Evolutionary conservation across 2,888 invertebrate genomes (phyloP).

Genomic region (Eubasilissa splendida): DNA sequence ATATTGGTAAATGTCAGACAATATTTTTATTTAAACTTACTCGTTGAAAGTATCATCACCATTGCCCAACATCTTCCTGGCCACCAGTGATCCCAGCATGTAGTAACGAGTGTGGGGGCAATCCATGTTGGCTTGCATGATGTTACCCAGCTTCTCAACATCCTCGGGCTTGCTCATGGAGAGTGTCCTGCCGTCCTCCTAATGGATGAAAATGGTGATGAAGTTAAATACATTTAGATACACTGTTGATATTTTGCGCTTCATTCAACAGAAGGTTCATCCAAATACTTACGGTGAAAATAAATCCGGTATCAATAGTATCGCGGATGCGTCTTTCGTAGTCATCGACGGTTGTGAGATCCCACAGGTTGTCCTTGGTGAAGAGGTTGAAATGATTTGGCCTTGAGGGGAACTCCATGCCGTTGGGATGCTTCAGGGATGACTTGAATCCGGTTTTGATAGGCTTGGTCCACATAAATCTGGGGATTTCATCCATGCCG

Average conservation of each 20-base stretch:
- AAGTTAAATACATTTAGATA: too few relatives aligned
- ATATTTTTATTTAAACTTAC: slow-evolving; percentile 20
- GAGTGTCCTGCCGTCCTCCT: slow-evolving; percentile 71
- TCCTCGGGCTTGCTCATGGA: slow-evolving; percentile 74
- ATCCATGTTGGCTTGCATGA: slow-evolving; percentile 77
- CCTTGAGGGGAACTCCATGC: slow-evolving; percentile 72
- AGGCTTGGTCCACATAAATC: slow-evolving; percentile 72
- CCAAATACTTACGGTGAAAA: slow-evolving; percentile 62
- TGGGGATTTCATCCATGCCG: slow-evolving; percentile 72
- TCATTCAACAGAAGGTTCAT: too few relatives aligned
- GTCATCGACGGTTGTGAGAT: slow-evolving; percentile 60
- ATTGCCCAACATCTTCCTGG: slow-evolving; percentile 75
- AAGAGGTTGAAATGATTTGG: slow-evolving; percentile 64
- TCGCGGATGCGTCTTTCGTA: slow-evolving; percentile 69
- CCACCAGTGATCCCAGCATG: slow-evolving; percentile 72
- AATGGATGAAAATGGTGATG: background rate
- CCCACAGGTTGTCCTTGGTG: slow-evolving; percentile 61
- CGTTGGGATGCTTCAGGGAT: slow-evolving; percentile 72
- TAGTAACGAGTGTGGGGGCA: slow-evolving; percentile 76
- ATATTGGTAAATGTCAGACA: too few relatives aligned
- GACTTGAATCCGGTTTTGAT: slow-evolving; percentile 75
- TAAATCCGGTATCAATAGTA: slow-evolving; percentile 69
- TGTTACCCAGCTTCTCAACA: slow-evolving; percentile 76
- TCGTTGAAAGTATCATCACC: slow-evolving; percentile 60
- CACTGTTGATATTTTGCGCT: too few relatives aligned